Evolutionary conservation across 2,888 invertebrate species (phyloP).

Genomic region (Drosophila picticornis): DNA sequence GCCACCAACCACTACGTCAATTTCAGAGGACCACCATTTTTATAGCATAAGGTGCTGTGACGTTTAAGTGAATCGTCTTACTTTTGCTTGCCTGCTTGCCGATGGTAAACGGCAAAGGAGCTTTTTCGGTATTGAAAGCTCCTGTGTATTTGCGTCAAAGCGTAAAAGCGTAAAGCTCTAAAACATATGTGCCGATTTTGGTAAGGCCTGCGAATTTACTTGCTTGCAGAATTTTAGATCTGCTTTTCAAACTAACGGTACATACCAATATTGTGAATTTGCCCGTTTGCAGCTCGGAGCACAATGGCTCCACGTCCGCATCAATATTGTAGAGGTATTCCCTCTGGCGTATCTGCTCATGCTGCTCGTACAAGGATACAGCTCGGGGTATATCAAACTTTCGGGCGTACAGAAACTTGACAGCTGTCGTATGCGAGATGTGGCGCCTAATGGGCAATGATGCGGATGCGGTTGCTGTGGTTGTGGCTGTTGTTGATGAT

Average conservation of each 20-base stretch:
- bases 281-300: conserved; percentile 94
- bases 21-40: neutral
- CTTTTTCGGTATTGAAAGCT: neutral
- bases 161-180: neutral
- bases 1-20: too few relatives aligned
- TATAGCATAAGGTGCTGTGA: neutral
- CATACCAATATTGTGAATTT: conserved; percentile 97
- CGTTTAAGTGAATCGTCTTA: neutral
- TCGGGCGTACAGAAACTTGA: conserved; percentile 96
- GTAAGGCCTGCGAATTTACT: neutral
- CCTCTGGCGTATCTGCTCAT: conserved; percentile 94
- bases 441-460: conserved; percentile 70
- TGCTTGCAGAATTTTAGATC: neutral
- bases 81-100: neutral
- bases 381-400: conserved; percentile 97
- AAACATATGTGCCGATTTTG: neutral
- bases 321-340: conserved; percentile 95
- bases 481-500: conserved; percentile 25
- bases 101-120: neutral
- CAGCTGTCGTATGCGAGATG: conserved; percentile 92
- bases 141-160: neutral
- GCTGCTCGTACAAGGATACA: conserved; percentile 95
- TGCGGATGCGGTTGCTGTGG: neutral
- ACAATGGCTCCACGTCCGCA: conserved; percentile 92
- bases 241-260: neutral